A percentile compares a stretch with the other conserved stretches of the same genome.
These are phyloP conservation scores for Chelon labrosus DNA, from an alignment of 2,797 vertebrate species.

Conservation along the genomic window DNA sequence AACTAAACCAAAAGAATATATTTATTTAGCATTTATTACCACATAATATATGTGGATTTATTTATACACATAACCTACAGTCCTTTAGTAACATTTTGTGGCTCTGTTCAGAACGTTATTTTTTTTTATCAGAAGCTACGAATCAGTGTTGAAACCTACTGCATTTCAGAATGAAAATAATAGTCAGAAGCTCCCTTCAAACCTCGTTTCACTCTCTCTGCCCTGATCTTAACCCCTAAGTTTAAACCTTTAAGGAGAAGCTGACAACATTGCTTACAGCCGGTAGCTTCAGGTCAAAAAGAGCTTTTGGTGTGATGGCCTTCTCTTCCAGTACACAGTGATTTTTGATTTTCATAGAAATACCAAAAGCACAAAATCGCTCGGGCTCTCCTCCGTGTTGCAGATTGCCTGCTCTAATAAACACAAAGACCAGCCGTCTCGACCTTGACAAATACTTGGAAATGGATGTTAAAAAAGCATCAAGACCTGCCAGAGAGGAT, in stretches of 20 bases:
- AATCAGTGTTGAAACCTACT: neutral
- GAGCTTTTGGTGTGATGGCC: neutral
- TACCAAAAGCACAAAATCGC: neutral
- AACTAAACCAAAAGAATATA: too few species aligned
- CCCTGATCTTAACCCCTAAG: slow-evolving; percentile 31
- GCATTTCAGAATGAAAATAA: neutral
- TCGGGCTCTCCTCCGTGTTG: neutral
- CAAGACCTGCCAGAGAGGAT: neutral
- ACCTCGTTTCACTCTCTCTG: neutral
- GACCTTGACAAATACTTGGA: neutral
- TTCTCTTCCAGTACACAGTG: slow-evolving; percentile 7
- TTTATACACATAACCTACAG: neutral
- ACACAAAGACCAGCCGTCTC: neutral
- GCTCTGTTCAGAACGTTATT: neutral
- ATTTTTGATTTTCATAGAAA: too few species aligned
- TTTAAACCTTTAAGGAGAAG: slow-evolving; percentile 28
- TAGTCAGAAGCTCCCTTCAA: neutral
- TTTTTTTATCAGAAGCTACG: neutral
- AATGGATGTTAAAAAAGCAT: neutral
- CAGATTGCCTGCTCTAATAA: neutral
- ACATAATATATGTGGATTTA: too few species aligned
- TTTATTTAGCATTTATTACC: too few species aligned
- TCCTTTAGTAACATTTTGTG: neutral
- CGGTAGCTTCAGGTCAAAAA: neutral
- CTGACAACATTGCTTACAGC: slow-evolving; percentile 23